Percentiles rank a stretch among this genome's conserved stretches.
Conservation (phyloP, 92 coral and sea anemone species). For the Parazoanthus swiftii region DNA sequence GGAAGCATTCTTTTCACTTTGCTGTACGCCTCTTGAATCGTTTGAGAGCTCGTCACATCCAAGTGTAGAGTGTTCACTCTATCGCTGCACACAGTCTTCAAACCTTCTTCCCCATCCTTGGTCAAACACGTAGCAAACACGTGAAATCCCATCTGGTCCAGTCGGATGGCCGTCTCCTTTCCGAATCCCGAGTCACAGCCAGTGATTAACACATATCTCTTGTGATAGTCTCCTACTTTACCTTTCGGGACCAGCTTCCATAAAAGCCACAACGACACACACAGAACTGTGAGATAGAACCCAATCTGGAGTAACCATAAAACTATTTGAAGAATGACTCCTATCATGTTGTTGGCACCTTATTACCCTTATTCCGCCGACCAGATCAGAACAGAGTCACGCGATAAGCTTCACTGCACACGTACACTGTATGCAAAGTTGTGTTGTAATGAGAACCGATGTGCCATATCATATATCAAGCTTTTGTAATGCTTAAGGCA, state of each 20-base stretch:
- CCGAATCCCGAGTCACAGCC: too few relatives aligned
- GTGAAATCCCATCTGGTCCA: too few relatives aligned
- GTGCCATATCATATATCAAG: too few relatives aligned
- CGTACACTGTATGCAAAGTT: too few relatives aligned
- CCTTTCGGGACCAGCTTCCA: neutral
- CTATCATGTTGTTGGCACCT: neutral
- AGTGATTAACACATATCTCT: conserved; percentile 65
- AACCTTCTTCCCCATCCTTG: conserved; percentile 60
- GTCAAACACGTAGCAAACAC: conserved; percentile 26
- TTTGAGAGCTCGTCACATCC: conserved; percentile 74
- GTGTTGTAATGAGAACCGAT: too few relatives aligned
- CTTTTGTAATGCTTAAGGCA: too few relatives aligned
- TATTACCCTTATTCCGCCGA: too few relatives aligned
- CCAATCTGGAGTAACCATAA: neutral
- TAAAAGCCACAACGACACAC: neutral
- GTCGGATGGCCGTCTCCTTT: too few relatives aligned
- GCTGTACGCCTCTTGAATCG: conserved; percentile 55
- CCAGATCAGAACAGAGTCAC: too few relatives aligned
- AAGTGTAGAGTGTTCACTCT: conserved; percentile 57
- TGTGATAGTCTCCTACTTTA: conserved; percentile 33
- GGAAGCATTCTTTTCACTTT: too few relatives aligned
- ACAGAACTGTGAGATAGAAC: neutral
- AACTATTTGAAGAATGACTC: neutral
- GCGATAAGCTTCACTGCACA: too few relatives aligned
- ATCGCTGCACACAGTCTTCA: conserved; percentile 59